Percentiles rank a stretch among this genome's conserved stretches.
These are phyloP conservation scores for Pseudococcus jackbeardsleyi DNA, from an alignment of 2,888 invertebrate species.

Conservation along the genomic window DNA sequence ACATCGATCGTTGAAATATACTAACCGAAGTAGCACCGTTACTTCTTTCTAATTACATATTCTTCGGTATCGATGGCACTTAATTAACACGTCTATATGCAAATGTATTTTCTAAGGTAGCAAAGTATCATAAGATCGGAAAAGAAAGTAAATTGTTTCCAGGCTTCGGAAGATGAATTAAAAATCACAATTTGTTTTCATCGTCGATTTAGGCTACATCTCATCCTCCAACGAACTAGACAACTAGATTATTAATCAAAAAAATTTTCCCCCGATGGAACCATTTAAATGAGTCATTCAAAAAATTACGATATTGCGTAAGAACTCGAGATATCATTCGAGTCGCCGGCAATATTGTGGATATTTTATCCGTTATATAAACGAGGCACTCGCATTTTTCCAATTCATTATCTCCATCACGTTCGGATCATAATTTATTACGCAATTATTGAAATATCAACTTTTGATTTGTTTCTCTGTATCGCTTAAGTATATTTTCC, in stretches of 20 bases:
- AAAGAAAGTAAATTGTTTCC: constrained; percentile 37
- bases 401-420: constrained; percentile 49
- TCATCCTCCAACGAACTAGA: neutral
- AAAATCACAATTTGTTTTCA: neutral
- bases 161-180: neutral
- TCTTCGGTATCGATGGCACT: neutral
- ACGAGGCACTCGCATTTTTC: constrained; percentile 12
- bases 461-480: constrained; percentile 21
- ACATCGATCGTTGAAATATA: neutral
- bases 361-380: constrained; percentile 45
- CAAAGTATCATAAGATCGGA: neutral
- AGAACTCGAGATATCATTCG: constrained; percentile 33
- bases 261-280: neutral
- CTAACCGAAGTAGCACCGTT: neutral
- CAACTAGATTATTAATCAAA: constrained; percentile 31
- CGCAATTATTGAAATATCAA: constrained; percentile 44
- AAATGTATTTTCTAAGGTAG: neutral
- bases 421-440: constrained; percentile 46
- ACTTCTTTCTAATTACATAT: constrained; percentile 30
- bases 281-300: constrained; percentile 26
- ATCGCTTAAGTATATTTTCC: neutral
- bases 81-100: constrained; percentile 14
- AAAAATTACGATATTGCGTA: constrained; percentile 37
- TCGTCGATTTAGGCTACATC: neutral
- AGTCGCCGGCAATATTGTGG: constrained; percentile 24